Conservation (phyloP, 2,888 invertebrate genomes). For the Cheilosia impressa region DNA sequence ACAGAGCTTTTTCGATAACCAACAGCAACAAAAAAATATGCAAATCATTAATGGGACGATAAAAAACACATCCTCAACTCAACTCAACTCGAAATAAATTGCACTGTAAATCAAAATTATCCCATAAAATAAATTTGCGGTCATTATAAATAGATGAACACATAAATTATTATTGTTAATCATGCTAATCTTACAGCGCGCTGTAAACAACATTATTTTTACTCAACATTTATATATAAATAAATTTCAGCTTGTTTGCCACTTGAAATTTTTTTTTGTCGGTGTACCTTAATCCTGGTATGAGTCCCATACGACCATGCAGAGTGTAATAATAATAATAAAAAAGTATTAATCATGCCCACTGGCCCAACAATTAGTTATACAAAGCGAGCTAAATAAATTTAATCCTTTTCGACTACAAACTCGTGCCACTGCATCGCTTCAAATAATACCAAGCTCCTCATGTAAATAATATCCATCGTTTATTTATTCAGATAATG, state of each 20-base stretch:
- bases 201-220: neutral
- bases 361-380: neutral
- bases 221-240: neutral
- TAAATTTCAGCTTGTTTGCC: slow-evolving; percentile 13
- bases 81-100: neutral
- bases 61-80: no score
- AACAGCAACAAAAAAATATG: no score
- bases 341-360: neutral
- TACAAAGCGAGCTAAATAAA: slow-evolving; percentile 4
- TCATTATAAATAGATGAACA: slow-evolving; percentile 2
- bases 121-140: neutral
- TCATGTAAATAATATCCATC: slow-evolving; percentile 29
- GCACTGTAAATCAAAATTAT: neutral
- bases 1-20: no score
- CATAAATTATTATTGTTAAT: slow-evolving; percentile 8
- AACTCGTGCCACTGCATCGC: neutral
- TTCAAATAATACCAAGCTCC: neutral
- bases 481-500: slow-evolving; percentile 36
- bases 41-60: no score
- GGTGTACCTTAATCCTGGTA: neutral
- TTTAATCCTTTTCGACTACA: slow-evolving; percentile 5
- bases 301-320: neutral
- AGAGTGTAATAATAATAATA: neutral
- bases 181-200: neutral
- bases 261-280: neutral